Evolutionary conservation across 2,797 vertebrate genomes (phyloP), one percentile per base, ranked within the genome.

Genomic region (Podarcis siculus): DNA sequence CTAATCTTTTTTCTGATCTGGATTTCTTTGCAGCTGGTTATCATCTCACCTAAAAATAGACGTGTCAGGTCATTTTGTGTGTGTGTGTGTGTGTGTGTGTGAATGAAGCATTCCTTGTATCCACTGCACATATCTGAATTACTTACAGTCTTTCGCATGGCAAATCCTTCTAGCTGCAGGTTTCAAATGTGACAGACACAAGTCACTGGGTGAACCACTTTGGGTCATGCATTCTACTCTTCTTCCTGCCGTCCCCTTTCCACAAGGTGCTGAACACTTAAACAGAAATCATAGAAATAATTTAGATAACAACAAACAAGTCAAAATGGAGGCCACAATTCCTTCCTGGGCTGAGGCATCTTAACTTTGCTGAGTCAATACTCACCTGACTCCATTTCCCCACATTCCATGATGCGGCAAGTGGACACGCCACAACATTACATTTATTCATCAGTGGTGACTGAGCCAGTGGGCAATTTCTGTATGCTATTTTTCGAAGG

Each of bases 231-330:
- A 99, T 91, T 97, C 97, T n/a, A 99, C 97, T 25, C 91, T 95
- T 90, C 98, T 98, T 92, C 98, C 96, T 96, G 96, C 98, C 86
- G 97, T 89, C 15, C 98, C 99, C 15, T 90, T 94, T 82, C 99
- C 98, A 81, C 99, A 99, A 49, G 98, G 97, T 93, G 97, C 98
- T 5, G 98, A 99, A 91, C 99, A 99, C 99, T 49, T 99, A 95
- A 73, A 86, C 1, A 77, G 1, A 89, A 72, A 94, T 2, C 55
- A 86, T 8, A 94, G 81, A 89, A 25, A 82, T 12, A 37, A 86
- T 91, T 94, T 79, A 91, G 87, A 93, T 84, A 30, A 32, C n/a
- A 35, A 23, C 32, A 79, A 80, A 66, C 84, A 90, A 77, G 39
- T 32, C 5, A 64, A 19, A 42, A 1, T 35, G 5, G 37, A 21